Evolutionary conservation across 2,888 invertebrate genomes (phyloP).

Genomic region (Actias luna): DNA sequence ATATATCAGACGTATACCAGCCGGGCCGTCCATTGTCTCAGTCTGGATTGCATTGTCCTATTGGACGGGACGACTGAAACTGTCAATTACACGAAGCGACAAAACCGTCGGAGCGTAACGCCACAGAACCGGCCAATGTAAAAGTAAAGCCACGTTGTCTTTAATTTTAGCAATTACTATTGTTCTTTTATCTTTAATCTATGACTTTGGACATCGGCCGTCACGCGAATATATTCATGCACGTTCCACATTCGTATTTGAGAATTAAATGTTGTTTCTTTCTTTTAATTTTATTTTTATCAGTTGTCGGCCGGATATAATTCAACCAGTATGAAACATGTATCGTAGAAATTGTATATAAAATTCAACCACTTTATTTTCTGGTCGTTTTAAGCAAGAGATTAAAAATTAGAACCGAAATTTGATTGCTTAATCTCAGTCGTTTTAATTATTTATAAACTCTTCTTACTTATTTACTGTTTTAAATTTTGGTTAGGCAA

Average conservation of each 20-base stretch:
- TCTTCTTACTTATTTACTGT: neutral
- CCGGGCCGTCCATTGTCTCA: constrained; percentile 33
- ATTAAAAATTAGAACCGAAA: too few relatives aligned
- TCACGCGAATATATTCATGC: constrained; percentile 23
- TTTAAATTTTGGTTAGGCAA: too few relatives aligned
- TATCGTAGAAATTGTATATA: too few relatives aligned
- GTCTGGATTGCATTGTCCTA: constrained; percentile 31
- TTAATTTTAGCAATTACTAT: constrained; percentile 21
- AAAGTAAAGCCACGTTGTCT: constrained; percentile 19
- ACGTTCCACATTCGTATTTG: constrained; percentile 12
- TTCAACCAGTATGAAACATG: neutral
- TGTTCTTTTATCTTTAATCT: constrained; percentile 30
- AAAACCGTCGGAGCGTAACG: constrained; percentile 41
- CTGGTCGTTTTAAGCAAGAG: too few relatives aligned
- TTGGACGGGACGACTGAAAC: constrained; percentile 42
- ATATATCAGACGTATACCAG: constrained; percentile 16
- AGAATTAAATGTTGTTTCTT: constrained; percentile 14
- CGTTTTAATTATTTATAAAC: too few relatives aligned
- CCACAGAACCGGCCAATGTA: constrained; percentile 44
- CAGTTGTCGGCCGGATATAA: neutral
- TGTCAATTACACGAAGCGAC: constrained; percentile 54
- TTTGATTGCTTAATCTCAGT: too few relatives aligned
- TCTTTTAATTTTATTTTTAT: constrained; percentile 21
- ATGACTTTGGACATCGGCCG: constrained; percentile 21
- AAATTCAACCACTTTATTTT: neutral